Base-by-base conservation (phyloP, 2,797 vertebrate genomes). In the Discoglossus pictus region DNA sequence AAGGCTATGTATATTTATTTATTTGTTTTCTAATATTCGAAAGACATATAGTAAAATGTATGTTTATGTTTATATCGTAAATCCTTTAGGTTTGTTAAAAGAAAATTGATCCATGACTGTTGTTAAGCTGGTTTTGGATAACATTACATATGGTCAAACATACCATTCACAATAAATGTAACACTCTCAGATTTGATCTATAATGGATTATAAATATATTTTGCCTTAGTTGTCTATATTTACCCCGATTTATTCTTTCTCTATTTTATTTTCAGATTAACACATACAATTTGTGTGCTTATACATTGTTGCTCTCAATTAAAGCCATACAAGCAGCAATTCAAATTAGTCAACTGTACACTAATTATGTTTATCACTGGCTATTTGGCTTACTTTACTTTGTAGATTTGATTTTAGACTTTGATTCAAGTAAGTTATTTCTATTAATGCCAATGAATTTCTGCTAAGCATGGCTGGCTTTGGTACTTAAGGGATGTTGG, bases 371-470 rank as follows among this genome's bases (percentile, higher is more conserved):
- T 65, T 71, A 71, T 71, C 55, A 64, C 61, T 51, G 61, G n/a
- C n/a, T n/a, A n/a, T n/a, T n/a, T n/a, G n/a, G 36, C 59, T 61
- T 64, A 36, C 61, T 71, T 59, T 65, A 59, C 59, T 61, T 71
- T 71, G 44, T 44, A 65, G 61, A 71, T 71, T 64, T 64, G 61
- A 71, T 71, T 71, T 71, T 61, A 71, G 52, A 58, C 61, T 58
- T 71, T 59, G 68, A 63, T 71, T 71, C 61, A 64, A 65, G 52
- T 64, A 59, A 58, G 61, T 65, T 71, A 71, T 71, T 71, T 51
- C 68, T 71, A 71, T 71, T 64, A 71, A 71, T 64, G 54, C 52
- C 68, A 71, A 71, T 71, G 68, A 71, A 64, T 58, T 59, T 58
- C 61, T 59, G 68, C 53, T 59, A 71, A 71, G 68, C 68, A 52